Evolutionary conservation across 2,113 vertebrate genomes (phyloP).

Genomic region (Brachyhypopomus gauderio): DNA sequence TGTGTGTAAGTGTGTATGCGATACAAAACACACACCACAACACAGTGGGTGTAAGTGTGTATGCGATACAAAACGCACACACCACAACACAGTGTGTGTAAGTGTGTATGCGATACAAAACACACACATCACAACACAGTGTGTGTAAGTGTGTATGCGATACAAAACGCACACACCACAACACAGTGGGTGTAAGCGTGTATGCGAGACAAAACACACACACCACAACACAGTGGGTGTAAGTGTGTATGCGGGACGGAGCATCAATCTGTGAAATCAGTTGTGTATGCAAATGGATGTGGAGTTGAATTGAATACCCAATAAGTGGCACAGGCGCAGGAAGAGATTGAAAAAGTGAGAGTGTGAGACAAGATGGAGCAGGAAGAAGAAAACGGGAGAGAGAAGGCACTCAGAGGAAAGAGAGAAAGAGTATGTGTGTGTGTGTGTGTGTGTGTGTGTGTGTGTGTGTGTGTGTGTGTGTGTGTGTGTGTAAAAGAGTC

Average conservation of each 20-base stretch:
- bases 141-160: no score
- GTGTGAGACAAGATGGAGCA: background rate
- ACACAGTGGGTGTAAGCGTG: background rate
- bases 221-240: no score
- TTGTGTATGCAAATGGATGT: slow-evolving; percentile 13
- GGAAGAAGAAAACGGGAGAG: background rate
- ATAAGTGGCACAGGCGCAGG: background rate
- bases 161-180: no score
- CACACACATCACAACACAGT: background rate
- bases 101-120: no score
- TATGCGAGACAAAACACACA: no score
- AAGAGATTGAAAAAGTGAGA: background rate
- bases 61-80: no score
- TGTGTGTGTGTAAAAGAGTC: background rate
- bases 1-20: no score
- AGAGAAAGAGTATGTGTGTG: background rate
- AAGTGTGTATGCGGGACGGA: slow-evolving; percentile 1
- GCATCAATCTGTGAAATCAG: slow-evolving; percentile 1
- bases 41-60: no score
- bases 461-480: background rate
- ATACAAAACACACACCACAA: background rate
- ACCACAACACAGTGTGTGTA: background rate
- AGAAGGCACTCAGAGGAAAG: no score
- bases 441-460: background rate
- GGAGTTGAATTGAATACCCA: background rate